Conservation (phyloP, 1,140 invertebrate genomes). For the Belonocnema kinseyi region DNA sequence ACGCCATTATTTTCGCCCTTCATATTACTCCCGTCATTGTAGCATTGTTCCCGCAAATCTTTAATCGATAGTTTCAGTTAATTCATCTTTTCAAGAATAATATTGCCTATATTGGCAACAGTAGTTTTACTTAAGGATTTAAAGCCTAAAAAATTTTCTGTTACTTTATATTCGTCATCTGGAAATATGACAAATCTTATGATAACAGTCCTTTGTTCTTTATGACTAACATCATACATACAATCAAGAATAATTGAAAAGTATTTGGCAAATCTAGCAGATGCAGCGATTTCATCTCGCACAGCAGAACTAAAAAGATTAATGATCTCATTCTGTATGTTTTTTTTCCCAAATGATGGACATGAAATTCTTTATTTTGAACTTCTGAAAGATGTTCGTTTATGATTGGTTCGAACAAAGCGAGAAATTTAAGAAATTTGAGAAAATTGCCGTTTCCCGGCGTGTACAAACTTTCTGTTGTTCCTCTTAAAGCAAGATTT, state of each 20-base stretch:
- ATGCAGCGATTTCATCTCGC: background rate
- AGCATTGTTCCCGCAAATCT: conserved; percentile 59
- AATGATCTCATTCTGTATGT: conserved; percentile 58
- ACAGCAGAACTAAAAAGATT: background rate
- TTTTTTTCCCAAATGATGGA: conserved; percentile 48
- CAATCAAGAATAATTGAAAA: conserved; percentile 8
- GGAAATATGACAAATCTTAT: background rate
- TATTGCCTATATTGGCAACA: conserved; percentile 31
- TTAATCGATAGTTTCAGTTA: conserved; percentile 41
- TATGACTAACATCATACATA: background rate
- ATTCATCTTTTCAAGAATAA: conserved; percentile 43
- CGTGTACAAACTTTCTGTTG: conserved; percentile 43
- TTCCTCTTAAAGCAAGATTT: conserved; percentile 45
- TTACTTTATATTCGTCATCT: background rate
- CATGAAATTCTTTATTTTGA: conserved; percentile 30
- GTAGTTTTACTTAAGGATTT: conserved; percentile 29
- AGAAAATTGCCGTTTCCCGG: conserved; percentile 39
- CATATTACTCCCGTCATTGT: conserved; percentile 66
- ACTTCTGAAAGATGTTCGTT: conserved; percentile 46
- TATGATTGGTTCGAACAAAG: conserved; percentile 43
- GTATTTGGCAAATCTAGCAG: background rate
- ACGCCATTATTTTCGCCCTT: conserved; percentile 50
- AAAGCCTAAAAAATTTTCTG: background rate
- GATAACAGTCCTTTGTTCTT: background rate
- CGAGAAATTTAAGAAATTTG: conserved; percentile 43